phyloP scores from a whole-genome alignment of 2,888 invertebrate genomes.

The Allacma fusca region DNA sequence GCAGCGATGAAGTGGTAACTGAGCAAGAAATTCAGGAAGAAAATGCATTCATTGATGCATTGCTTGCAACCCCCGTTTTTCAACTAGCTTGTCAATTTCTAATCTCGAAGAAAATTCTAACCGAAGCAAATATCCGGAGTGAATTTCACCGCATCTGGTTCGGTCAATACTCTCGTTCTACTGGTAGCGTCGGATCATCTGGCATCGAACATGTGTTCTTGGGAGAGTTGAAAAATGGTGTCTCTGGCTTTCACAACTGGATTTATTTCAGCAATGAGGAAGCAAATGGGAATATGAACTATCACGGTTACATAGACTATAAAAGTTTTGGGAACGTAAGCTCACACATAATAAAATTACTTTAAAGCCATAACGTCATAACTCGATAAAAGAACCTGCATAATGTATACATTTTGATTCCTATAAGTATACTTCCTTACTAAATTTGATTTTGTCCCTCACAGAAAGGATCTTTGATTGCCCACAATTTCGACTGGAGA shows the following conservation, averaged over 20 bases:
- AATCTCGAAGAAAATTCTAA: constrained; percentile 47
- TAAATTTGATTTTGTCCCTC: no score
- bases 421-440: no score
- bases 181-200: constrained; percentile 81
- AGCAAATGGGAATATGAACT: constrained; percentile 73
- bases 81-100: constrained; percentile 73
- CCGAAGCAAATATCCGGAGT: constrained; percentile 38
- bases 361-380: neutral
- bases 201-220: constrained; percentile 94
- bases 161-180: constrained; percentile 80
- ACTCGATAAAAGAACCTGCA: neutral
- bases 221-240: constrained; percentile 81
- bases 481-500: constrained; percentile 75
- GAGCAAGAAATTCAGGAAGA: constrained; percentile 77
- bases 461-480: constrained; percentile 68
- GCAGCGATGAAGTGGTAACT: constrained; percentile 78
- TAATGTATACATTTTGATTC: neutral
- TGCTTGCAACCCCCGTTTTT: constrained; percentile 81
- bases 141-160: constrained; percentile 58
- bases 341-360: neutral
- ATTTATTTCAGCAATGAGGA: constrained; percentile 83
- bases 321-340: constrained; percentile 28
- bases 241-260: constrained; percentile 91
- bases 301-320: constrained; percentile 77
- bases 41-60: constrained; percentile 77